Evolutionary conservation across 2,113 vertebrate species (phyloP).

Genomic region (Cyprinus carpio): DNA sequence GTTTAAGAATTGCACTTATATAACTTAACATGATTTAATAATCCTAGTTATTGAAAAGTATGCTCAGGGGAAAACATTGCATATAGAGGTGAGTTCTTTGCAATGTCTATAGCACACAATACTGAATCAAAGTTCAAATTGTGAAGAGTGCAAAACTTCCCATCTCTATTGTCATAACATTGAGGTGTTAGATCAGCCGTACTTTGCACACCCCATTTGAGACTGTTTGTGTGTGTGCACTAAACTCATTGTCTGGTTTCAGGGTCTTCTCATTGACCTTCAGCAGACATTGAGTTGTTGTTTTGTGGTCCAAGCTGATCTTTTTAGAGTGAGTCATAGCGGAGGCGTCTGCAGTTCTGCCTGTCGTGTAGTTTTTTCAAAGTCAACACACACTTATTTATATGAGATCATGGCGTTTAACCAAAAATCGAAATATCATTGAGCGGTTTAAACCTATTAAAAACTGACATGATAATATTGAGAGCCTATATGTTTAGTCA

Average conservation of each 20-base stretch:
- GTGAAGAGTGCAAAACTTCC: not conserved
- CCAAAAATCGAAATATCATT: not conserved
- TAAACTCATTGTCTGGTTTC: constrained; percentile 12
- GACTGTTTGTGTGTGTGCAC: not conserved
- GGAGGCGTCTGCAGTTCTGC: not conserved
- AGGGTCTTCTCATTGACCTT: not conserved
- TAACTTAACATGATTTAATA: too few relatives aligned
- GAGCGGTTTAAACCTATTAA: not conserved
- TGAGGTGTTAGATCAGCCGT: not conserved
- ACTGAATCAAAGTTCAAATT: not conserved
- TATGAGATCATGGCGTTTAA: not conserved
- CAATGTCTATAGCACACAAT: not conserved
- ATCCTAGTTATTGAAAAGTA: too few relatives aligned
- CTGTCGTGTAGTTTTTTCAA: not conserved
- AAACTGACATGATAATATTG: not conserved
- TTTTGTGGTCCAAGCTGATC: constrained; percentile 23
- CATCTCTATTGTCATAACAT: not conserved
- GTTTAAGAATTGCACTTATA: too few relatives aligned
- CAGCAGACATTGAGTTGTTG: constrained; percentile 19
- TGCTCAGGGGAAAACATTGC: too few relatives aligned
- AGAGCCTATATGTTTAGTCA: not conserved
- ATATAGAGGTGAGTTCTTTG: not conserved
- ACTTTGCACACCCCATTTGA: not conserved
- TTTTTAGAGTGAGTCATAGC: constrained; percentile 28
- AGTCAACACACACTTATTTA: not conserved